Evolutionary conservation across 2,888 invertebrate species (phyloP).

Genomic region (Sinhomidia bicolor): DNA sequence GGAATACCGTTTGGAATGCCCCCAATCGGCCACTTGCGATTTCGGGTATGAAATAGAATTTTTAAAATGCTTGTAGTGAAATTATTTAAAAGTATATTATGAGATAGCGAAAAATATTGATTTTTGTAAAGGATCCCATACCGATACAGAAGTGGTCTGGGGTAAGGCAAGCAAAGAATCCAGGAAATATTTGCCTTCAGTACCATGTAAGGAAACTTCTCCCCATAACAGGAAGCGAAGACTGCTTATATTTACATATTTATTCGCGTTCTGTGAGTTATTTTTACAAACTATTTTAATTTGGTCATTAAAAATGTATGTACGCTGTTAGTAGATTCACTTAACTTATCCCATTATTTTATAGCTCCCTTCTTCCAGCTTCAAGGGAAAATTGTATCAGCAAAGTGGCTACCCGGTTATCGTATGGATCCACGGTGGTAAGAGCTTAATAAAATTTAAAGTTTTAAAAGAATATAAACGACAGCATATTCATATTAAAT

Average conservation of each 20-base stretch:
- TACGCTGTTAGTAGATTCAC: no score
- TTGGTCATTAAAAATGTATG: background rate
- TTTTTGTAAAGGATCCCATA: slow-evolving; percentile 70
- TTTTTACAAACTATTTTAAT: no score
- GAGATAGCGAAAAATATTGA: no score
- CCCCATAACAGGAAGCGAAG: slow-evolving; percentile 62
- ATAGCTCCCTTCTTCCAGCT: slow-evolving; percentile 39
- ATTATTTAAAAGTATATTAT: no score
- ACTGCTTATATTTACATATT: slow-evolving; percentile 60
- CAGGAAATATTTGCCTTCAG: slow-evolving; percentile 70
- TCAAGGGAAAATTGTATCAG: slow-evolving; percentile 45
- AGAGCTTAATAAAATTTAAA: background rate
- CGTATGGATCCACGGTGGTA: slow-evolving; percentile 68
- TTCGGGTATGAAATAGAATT: slow-evolving; percentile 51
- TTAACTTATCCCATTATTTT: background rate
- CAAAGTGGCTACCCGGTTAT: slow-evolving; percentile 47
- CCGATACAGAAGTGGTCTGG: slow-evolving; percentile 63
- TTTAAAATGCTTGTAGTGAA: no score
- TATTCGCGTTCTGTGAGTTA: slow-evolving; percentile 49
- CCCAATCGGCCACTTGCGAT: slow-evolving; percentile 59
- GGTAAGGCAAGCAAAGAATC: slow-evolving; percentile 58
- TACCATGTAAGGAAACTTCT: slow-evolving; percentile 66
- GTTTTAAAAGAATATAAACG: background rate
- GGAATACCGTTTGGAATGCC: slow-evolving; percentile 46
- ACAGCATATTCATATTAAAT: background rate